Conservation (phyloP, 2,113 vertebrate genomes). For the Nyctibius bracteatus region DNA sequence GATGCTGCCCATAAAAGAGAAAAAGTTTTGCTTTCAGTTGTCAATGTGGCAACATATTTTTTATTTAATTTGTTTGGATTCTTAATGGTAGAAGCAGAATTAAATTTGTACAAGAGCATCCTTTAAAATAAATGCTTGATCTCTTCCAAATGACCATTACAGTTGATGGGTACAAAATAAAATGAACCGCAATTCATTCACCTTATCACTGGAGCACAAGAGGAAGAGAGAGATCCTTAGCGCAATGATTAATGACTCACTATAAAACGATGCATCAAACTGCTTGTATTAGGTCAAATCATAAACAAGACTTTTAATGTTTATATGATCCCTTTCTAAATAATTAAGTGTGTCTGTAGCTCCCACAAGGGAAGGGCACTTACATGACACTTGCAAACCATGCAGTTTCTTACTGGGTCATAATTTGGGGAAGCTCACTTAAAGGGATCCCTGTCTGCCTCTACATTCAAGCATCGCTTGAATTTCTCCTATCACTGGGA, state of each 20-base stretch:
- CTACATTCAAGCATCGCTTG: neutral
- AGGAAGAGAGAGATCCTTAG: neutral
- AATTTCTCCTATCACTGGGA: neutral
- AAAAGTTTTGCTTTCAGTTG: neutral
- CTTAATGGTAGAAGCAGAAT: neutral
- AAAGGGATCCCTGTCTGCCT: neutral
- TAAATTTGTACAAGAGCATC: neutral
- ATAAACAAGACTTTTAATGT: constrained; percentile 45
- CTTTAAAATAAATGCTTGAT: neutral
- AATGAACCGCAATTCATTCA: neutral
- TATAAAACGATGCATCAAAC: constrained; percentile 60
- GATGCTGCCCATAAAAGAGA: neutral
- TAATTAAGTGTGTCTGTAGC: neutral
- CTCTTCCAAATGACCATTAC: neutral
- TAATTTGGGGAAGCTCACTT: neutral
- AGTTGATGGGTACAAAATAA: neutral
- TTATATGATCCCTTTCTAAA: constrained; percentile 30
- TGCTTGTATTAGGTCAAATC: constrained; percentile 37
- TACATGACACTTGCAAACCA: neutral
- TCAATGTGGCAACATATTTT: neutral
- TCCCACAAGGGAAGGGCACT: neutral
- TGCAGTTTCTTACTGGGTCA: neutral
- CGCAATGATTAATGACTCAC: constrained; percentile 20
- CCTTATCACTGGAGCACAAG: neutral
- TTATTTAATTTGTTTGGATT: neutral